Evolutionary conservation across 2,113 vertebrate genomes (phyloP).

Genomic region (Tursiops truncatus): DNA sequence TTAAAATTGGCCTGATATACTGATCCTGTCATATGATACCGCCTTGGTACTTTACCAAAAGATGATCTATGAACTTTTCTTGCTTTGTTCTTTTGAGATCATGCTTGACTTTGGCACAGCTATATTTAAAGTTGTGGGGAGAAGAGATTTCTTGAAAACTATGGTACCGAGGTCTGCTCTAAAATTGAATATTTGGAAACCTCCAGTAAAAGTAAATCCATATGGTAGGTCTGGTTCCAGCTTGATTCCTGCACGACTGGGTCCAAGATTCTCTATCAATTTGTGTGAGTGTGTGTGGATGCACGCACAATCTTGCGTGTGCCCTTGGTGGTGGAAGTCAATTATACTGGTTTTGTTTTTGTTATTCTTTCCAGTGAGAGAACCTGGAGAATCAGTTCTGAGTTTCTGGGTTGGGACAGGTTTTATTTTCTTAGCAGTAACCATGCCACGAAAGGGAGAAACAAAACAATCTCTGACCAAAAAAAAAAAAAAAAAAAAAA

Average conservation of each 20-base stretch:
- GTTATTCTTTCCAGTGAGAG: slow-evolving; percentile 73
- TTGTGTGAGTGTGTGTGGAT: not conserved
- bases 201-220: slow-evolving; percentile 67
- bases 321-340: slow-evolving; percentile 53
- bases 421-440: slow-evolving; percentile 69
- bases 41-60: slow-evolving; percentile 58
- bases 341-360: slow-evolving; percentile 58
- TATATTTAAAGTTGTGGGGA: slow-evolving; percentile 59
- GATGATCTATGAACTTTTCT: slow-evolving; percentile 74
- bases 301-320: not conserved
- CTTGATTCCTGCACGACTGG: slow-evolving; percentile 41
- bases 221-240: slow-evolving; percentile 62
- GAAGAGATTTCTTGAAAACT: slow-evolving; percentile 73
- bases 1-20: slow-evolving; percentile 63
- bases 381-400: slow-evolving; percentile 52
- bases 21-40: slow-evolving; percentile 60
- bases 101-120: slow-evolving; percentile 62
- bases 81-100: slow-evolving; percentile 71
- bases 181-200: slow-evolving; percentile 72
- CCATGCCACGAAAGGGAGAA: slow-evolving; percentile 46
- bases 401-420: slow-evolving; percentile 51
- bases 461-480: slow-evolving; percentile 15
- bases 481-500: slow-evolving; percentile 34
- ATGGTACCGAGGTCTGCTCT: slow-evolving; percentile 61
- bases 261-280: not conserved